These are phyloP conservation scores for Formica selysi DNA, from an alignment of 1,140 invertebrate species.

Conservation along the genomic window DNA sequence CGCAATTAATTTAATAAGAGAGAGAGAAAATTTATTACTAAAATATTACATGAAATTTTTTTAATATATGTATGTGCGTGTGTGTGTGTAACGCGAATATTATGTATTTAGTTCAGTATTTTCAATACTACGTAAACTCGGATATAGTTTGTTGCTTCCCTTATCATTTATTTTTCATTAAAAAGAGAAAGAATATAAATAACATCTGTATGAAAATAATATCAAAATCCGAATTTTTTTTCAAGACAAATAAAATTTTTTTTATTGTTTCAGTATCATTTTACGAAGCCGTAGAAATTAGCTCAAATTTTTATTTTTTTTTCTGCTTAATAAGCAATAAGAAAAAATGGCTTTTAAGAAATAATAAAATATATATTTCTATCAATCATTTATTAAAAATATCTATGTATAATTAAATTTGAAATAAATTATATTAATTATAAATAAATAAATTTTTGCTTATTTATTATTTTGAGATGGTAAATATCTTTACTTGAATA, in stretches of 20 bases:
- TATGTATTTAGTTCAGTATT: neutral
- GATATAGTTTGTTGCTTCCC: neutral
- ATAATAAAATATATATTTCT: neutral
- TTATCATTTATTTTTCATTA: neutral
- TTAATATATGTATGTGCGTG: neutral
- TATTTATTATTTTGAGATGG: neutral
- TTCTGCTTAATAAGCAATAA: constrained; percentile 10
- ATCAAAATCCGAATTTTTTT: neutral
- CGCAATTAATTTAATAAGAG: neutral
- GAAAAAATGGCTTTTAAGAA: too few species aligned
- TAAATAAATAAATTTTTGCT: neutral
- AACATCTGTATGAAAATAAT: neutral
- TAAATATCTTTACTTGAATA: neutral
- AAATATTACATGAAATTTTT: neutral
- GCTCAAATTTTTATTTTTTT: neutral
- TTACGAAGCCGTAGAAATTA: neutral
- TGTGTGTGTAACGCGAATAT: neutral
- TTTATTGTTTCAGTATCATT: neutral
- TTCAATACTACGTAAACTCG: neutral
- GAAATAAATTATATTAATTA: too few species aligned
- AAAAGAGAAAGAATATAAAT: neutral
- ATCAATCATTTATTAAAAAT: neutral
- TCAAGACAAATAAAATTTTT: neutral
- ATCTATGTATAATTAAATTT: too few species aligned
- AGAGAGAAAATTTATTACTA: neutral